Conservation (phyloP, 2,797 vertebrate genomes). For the Pangasius mekongensis region DNA sequence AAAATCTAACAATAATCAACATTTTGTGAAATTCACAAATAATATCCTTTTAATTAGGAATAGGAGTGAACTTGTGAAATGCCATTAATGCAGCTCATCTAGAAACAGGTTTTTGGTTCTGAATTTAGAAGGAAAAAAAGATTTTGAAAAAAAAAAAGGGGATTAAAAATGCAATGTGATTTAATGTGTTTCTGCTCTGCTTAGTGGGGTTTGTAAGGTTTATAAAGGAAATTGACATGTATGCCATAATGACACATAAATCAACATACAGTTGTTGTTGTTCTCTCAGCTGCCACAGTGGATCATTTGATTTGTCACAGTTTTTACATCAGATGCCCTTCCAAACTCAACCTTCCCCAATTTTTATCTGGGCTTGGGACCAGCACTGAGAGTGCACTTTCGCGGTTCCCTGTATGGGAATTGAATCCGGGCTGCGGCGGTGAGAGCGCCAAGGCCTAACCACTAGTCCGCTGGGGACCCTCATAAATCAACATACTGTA, state of each 20-base stretch:
- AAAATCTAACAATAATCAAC: neutral
- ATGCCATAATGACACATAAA: neutral
- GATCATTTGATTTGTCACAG: no score
- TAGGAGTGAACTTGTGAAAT: neutral
- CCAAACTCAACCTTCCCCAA: no score
- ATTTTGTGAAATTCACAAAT: neutral
- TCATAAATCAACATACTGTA: neutral
- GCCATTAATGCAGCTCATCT: neutral
- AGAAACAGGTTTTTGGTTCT: neutral
- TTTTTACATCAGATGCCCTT: no score
- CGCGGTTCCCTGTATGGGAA: no score
- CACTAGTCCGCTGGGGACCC: no score
- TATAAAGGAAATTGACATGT: neutral
- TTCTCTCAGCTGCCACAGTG: no score
- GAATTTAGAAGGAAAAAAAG: neutral
- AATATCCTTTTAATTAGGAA: neutral
- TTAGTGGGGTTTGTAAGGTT: neutral
- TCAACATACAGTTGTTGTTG: neutral
- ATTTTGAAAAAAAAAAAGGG: neutral
- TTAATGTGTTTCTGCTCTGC: neutral
- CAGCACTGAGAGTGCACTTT: no score
- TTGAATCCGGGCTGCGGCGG: no score
- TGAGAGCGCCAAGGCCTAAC: no score
- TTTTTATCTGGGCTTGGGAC: no score
- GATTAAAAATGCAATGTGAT: neutral